Base-by-base conservation (phyloP, 2,797 vertebrate species). In the Bradypodion pumilum region DNA sequence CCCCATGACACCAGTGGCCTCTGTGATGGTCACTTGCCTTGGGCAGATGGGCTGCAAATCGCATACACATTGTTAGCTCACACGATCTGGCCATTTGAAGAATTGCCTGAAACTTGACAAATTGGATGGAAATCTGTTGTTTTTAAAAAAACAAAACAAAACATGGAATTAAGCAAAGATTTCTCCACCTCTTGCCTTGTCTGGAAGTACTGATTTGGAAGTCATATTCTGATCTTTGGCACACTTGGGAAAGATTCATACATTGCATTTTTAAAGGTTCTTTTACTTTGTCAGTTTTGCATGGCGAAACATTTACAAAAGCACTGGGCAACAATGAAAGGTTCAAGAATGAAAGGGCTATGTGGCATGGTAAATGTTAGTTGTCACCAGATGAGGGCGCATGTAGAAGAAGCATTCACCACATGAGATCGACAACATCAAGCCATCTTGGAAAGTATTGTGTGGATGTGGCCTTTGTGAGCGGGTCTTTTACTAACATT, bases 371-470 rank as follows among this genome's bases (percentile, higher is more conserved):
- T 77, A 81, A 81, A 70, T 44, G 76, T 56, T 37, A 49, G 73
- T 84, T 85, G 79, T 85, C 73, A 69, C 74, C 42, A 27, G 52
- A 32, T 77, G 74, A 81, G 84, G 84, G 79, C 74, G 32, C 79
- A 77, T 85, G 56, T 69, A 46, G 62, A 63, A 81, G 82, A 46
- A 19, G 46, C 8, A 16, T 49, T 69, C 65, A 23, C 56, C 46
- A 42, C 65, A 56, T 8, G 32, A 76, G 29, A 25, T 56, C 70
- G 42, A 72, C 49, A 76, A 62, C n/a, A 37, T 68, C 69, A 76
- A 63, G 44, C 65, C 65, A 63, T 46, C 65, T 70, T 75, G n/a
- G 73, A 62, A 76, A 70, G 56, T 70, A n/a, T 77, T 27, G 73
- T 81, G 52, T 46, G 66, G 76, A 80, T 77, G 73, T 4, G 9